Base-by-base conservation (phyloP, 2,797 vertebrate genomes). In the Pyrocephalus nanus region DNA sequence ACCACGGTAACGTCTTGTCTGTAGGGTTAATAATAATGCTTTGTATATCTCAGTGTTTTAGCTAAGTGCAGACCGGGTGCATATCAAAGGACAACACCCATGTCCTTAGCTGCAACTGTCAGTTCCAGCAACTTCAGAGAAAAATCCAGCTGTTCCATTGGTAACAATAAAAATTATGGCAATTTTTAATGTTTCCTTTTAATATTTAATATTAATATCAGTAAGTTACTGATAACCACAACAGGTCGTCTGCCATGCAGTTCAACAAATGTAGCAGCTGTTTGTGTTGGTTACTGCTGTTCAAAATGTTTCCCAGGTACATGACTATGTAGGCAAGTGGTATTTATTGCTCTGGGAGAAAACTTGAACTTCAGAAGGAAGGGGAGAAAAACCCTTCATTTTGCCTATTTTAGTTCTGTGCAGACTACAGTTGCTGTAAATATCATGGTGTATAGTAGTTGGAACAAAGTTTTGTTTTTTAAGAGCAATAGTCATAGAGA, bases 21-120 rank as follows among this genome's bases (percentile, higher is more conserved):
- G 48, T 72, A 77, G 55, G 62, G 22, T 50, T 66, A 83, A 79
- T 51, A 61, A 21, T 65, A 70, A 60, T 2, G 2, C 20, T 74
- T 81, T 65, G 27, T 74, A 66, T 69, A 65, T 50, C 32, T 50
- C 19, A 2, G 17, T 66, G 43, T 61, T 91, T 71, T 43, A 79
- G 27, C 60, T 53, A 36, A 77, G 50, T 13, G 9, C 8, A 42
- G 65, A 42, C 0, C 0, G 0, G 5, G 5, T 21, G 8, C 3
- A 0, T 62, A n/a, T 66, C n/a, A 5, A 73, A 3, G 3, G 23
- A 21, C 69, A 83, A 9, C 47, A 51, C 47, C n/a, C 12, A 1
- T 71, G 86, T 86, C 50, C 27, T 69, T 83, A 60, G 38, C 43
- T 75, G 58, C 18, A 34, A 12, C 30, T 48, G 48, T 58, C 72